Conservation (phyloP, 2,797 vertebrate genomes). For the Squalus acanthias region DNA sequence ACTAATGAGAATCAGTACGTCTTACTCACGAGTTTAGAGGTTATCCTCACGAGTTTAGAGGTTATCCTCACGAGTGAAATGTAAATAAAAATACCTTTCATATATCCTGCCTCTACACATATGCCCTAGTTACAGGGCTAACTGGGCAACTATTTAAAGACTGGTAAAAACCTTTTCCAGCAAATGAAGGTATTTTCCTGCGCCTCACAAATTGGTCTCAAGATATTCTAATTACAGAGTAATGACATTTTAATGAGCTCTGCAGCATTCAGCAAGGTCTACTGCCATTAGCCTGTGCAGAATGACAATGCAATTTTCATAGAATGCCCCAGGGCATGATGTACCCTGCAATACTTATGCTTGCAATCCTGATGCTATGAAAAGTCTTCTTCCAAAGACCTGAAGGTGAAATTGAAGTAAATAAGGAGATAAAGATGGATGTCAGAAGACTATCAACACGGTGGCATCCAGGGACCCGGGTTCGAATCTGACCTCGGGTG, state of each 20-base stretch:
- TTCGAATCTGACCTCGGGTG: too few species aligned
- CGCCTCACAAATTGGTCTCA: background rate
- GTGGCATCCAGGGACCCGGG: too few species aligned
- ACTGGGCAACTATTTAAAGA: background rate
- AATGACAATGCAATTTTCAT: conserved; percentile 4
- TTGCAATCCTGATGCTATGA: background rate
- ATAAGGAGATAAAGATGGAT: background rate
- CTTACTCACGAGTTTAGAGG: background rate
- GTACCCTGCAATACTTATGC: background rate
- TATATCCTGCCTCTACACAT: background rate
- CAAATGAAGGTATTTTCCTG: background rate
- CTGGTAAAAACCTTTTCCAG: background rate
- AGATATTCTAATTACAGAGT: background rate
- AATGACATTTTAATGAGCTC: background rate
- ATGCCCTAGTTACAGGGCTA: background rate
- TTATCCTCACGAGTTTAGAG: background rate
- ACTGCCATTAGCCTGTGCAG: background rate
- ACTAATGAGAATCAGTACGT: too few species aligned
- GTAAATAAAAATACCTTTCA: background rate
- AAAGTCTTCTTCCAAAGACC: background rate
- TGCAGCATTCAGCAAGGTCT: background rate
- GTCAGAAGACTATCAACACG: background rate
- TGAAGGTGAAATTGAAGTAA: background rate
- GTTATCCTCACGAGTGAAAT: background rate
- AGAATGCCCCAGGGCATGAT: background rate